These are phyloP conservation scores for Campoplex capitator DNA, from an alignment of 2,888 invertebrate genomes.

Conservation along the genomic window DNA sequence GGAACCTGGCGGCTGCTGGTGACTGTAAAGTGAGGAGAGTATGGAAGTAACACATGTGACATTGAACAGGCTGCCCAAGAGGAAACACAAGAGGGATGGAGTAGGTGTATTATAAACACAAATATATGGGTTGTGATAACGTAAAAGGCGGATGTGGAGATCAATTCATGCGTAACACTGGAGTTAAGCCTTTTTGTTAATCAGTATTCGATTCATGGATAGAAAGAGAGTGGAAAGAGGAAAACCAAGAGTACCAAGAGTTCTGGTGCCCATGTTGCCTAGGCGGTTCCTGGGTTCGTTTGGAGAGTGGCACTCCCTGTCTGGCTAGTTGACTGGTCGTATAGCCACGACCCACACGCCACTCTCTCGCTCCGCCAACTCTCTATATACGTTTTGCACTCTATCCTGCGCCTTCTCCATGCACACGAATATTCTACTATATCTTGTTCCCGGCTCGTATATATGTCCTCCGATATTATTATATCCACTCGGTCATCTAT, in stretches of 20 bases:
- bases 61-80: slow-evolving; percentile 50
- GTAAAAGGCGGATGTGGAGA: neutral
- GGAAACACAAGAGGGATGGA: slow-evolving; percentile 51
- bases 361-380: slow-evolving; percentile 70
- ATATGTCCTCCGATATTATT: slow-evolving; percentile 77
- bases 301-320: slow-evolving; percentile 82
- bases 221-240: slow-evolving; percentile 42
- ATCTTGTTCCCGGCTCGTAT: slow-evolving; percentile 65
- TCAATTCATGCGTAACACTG: neutral
- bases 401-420: slow-evolving; percentile 23
- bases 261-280: slow-evolving; percentile 56
- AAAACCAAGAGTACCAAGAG: slow-evolving; percentile 46
- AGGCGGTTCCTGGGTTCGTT: slow-evolving; percentile 71
- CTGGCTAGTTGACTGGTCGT: slow-evolving; percentile 72
- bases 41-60: slow-evolving; percentile 47
- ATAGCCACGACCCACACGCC: slow-evolving; percentile 79
- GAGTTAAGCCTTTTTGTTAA: slow-evolving; percentile 23
- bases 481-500: slow-evolving; percentile 80
- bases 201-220: neutral
- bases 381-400: slow-evolving; percentile 50
- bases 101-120: slow-evolving; percentile 48
- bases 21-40: slow-evolving; percentile 54
- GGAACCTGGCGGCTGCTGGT: slow-evolving; percentile 57
- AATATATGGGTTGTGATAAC: neutral
- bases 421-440: slow-evolving; percentile 36